Percentiles rank a stretch among this genome's conserved stretches.
Conservation (phyloP, 2,797 vertebrate species). For the Acipenser oxyrinchus region DNA sequence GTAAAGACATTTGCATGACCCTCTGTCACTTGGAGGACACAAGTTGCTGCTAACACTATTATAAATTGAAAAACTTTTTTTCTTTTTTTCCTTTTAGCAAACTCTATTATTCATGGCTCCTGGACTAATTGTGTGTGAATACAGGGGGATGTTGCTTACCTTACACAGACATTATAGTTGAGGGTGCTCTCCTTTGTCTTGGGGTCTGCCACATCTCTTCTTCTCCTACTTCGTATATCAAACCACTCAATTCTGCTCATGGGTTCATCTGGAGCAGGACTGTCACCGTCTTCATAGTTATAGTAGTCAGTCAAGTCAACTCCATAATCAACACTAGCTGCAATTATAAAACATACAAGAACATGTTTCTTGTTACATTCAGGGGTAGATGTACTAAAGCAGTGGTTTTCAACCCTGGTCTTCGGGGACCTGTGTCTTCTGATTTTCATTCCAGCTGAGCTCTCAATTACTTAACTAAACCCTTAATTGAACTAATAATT, state of each 20-base stretch:
- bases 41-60: no score
- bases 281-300: slow-evolving; percentile 28
- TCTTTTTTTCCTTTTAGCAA: no score
- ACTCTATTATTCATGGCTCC: no score
- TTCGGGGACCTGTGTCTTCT: no score
- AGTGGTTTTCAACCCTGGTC: neutral
- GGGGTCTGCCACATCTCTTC: slow-evolving; percentile 30
- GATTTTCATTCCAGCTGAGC: no score
- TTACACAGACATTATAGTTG: slow-evolving; percentile 46
- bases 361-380: no score
- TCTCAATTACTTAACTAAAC: no score
- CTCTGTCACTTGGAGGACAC: no score
- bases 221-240: slow-evolving; percentile 48
- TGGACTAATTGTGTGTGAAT: no score
- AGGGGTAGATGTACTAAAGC: neutral
- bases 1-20: no score
- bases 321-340: neutral
- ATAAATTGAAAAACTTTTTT: no score
- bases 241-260: slow-evolving; percentile 43
- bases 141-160: slow-evolving; percentile 32
- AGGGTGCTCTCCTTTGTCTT: slow-evolving; percentile 28
- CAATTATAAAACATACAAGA: neutral
- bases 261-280: slow-evolving; percentile 14
- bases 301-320: slow-evolving; percentile 27
- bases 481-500: no score